Conservation (phyloP, 2,113 vertebrate species). For the Esox niger region DNA sequence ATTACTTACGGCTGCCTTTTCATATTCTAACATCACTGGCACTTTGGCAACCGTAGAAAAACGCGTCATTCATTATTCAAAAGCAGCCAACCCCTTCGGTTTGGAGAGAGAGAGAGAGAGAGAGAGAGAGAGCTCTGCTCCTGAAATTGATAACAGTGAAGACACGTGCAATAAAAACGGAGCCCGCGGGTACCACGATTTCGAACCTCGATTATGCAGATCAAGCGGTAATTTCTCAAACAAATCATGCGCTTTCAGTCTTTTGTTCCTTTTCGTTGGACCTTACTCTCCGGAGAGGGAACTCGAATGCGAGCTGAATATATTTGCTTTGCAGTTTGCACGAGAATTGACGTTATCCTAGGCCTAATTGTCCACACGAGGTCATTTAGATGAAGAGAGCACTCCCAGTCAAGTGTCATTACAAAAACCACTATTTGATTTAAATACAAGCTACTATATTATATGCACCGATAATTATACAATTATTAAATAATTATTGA, state of each 20-base stretch:
- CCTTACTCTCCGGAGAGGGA: conserved; percentile 63
- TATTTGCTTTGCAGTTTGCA: conserved; percentile 52
- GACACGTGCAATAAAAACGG: conserved; percentile 95
- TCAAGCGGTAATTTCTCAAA: conserved; percentile 90
- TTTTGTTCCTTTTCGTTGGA: conserved; percentile 77
- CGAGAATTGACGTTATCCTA: conserved; percentile 51
- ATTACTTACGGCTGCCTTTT: conserved; percentile 95
- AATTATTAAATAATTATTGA: too few species aligned
- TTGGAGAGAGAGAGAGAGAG: conserved; percentile 70
- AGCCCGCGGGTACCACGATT: conserved; percentile 82
- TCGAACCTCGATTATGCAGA: conserved; percentile 91
- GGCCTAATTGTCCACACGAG: too few species aligned
- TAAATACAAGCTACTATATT: too few species aligned
- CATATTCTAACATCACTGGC: conserved; percentile 92
- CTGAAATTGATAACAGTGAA: conserved; percentile 91
- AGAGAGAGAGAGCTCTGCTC: conserved; percentile 68
- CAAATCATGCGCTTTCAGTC: conserved; percentile 87
- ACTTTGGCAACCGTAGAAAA: conserved; percentile 93
- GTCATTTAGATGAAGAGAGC: conserved; percentile 22
- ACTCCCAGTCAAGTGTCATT: conserved; percentile 11
- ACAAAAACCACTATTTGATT: conserved; percentile 43
- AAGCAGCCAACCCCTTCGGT: conserved; percentile 70
- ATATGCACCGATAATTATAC: too few species aligned
- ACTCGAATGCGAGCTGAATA: conserved; percentile 30
- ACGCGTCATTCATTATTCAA: conserved; percentile 93